Evolutionary conservation across 2,113 vertebrate species (phyloP).

Genomic region (Poeciliopsis retropinna): DNA sequence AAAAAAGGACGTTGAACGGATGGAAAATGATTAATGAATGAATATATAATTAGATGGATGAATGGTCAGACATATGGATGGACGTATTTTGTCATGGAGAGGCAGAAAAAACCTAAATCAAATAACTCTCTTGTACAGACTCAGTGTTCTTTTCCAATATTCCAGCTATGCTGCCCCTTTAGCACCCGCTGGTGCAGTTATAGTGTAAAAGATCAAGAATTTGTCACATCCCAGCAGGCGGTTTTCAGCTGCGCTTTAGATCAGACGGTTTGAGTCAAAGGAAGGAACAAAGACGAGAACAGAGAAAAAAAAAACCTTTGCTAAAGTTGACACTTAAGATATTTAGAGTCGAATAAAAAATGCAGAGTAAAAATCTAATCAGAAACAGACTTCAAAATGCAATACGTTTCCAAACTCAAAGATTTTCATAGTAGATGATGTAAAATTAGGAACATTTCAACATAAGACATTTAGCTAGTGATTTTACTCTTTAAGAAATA

Average conservation of each 20-base stretch:
- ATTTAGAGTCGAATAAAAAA: not conserved
- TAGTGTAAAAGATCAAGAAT: constrained; percentile 26
- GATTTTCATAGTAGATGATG: not conserved
- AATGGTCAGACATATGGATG: too few species aligned
- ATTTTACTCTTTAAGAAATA: not conserved
- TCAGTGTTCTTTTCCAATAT: not conserved
- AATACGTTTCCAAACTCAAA: not conserved
- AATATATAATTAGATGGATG: too few species aligned
- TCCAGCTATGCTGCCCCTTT: not conserved
- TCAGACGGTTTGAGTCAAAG: constrained; percentile 29
- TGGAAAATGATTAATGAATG: too few species aligned
- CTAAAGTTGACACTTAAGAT: constrained; percentile 1
- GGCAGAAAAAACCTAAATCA: too few species aligned
- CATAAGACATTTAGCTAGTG: not conserved
- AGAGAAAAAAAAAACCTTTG: constrained; percentile 25
- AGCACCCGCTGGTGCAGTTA: constrained; percentile 21
- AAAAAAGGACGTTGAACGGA: too few species aligned
- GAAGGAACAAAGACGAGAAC: constrained; percentile 17
- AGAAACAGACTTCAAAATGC: not conserved
- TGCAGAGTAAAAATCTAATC: not conserved
- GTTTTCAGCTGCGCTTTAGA: constrained; percentile 39
- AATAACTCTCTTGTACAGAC: not conserved
- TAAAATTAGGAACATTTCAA: not conserved
- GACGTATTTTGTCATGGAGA: too few species aligned
- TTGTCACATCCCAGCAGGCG: constrained; percentile 17